phyloP scores from a whole-genome alignment of 2,113 vertebrate species.

The Cyrtonyx montezumae region DNA sequence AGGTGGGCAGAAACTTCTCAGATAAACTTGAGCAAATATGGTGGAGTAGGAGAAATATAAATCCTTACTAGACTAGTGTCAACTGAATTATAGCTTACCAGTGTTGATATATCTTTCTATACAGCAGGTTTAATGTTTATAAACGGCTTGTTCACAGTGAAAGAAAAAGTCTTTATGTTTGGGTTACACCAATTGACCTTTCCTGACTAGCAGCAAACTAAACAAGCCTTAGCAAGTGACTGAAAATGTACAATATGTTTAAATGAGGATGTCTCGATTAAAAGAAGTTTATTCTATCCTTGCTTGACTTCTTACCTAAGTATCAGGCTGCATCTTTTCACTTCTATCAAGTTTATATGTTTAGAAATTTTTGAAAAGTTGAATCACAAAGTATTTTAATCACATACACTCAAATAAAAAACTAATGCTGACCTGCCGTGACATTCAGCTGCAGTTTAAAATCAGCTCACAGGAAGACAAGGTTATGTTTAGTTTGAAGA shows the following conservation, averaged over 20 bases:
- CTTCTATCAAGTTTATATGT: not conserved
- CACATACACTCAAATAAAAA: not conserved
- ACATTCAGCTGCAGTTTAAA: not conserved
- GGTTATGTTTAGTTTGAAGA: constrained; percentile 7
- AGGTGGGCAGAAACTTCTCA: not conserved
- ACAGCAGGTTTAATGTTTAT: not conserved
- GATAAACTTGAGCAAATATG: not conserved
- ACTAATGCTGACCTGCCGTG: not conserved
- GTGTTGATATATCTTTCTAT: not conserved
- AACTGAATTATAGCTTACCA: not conserved
- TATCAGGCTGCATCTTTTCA: not conserved
- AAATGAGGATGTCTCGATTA: not conserved
- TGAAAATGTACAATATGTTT: not conserved
- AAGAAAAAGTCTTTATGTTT: constrained; percentile 9
- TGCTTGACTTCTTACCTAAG: not conserved
- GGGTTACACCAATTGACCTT: not conserved
- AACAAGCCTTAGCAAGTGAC: not conserved
- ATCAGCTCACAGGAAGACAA: not conserved
- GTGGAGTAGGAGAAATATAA: not conserved
- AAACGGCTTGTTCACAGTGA: not conserved
- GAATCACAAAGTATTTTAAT: not conserved
- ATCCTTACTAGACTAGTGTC: not conserved
- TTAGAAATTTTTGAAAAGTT: constrained; percentile 2
- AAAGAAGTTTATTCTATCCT: not conserved
- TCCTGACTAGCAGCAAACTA: not conserved